Conservation (phyloP, 1,140 invertebrate genomes). For the Zaprionus inermis region DNA sequence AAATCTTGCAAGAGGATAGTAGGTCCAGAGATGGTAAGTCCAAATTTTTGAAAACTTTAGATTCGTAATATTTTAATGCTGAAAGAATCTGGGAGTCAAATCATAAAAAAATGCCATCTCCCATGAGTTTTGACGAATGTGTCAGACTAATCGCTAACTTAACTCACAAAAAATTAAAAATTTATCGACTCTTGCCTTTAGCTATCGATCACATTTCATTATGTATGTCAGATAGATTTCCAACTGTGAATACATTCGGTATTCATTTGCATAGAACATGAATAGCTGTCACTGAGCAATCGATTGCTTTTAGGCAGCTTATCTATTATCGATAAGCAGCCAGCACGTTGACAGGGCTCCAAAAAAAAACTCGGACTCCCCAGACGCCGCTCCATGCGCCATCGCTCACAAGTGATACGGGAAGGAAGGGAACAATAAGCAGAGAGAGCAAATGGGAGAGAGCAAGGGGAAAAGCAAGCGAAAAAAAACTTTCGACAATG, state of each 20-base stretch:
- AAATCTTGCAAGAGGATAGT: too few species aligned
- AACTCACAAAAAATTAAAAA: neutral
- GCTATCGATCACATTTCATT: neutral
- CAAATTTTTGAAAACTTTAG: too few species aligned
- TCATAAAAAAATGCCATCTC: too few species aligned
- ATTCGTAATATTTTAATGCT: too few species aligned
- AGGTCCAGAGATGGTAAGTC: too few species aligned
- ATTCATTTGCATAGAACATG: slow-evolving; percentile 4
- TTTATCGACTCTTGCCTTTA: neutral
- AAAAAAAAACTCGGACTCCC: neutral
- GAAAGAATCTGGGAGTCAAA: neutral
- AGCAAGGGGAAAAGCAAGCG: neutral
- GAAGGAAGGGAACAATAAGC: neutral
- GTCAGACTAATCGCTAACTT: too few species aligned
- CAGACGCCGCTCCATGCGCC: neutral
- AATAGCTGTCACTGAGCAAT: slow-evolving; percentile 8
- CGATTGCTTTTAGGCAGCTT: slow-evolving; percentile 2
- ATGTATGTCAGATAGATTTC: neutral
- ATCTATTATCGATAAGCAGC: slow-evolving; percentile 9
- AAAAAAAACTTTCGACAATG: slow-evolving; percentile 38
- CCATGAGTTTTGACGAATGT: neutral
- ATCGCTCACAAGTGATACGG: neutral
- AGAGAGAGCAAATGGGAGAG: neutral
- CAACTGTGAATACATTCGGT: neutral
- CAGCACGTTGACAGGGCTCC: neutral